A percentile compares a stretch with the other conserved stretches of the same genome.
These are phyloP conservation scores for Cinclus cinclus DNA, from an alignment of 2,113 vertebrate genomes.

Conservation along the genomic window DNA sequence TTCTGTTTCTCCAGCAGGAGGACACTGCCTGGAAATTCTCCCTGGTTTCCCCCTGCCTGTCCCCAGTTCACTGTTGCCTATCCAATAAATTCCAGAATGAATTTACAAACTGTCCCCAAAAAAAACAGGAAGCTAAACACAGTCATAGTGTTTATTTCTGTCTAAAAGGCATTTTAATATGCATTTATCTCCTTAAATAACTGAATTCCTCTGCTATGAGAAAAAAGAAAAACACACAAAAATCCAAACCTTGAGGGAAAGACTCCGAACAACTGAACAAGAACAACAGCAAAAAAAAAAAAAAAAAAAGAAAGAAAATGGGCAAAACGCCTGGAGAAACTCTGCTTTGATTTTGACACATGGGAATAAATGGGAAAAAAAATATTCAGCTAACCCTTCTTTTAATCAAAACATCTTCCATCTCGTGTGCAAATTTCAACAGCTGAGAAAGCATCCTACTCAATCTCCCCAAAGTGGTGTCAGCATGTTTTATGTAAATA, in stretches of 20 bases:
- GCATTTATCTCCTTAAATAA: neutral
- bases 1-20: neutral
- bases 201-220: neutral
- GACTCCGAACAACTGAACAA: conserved; percentile 1
- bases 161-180: neutral
- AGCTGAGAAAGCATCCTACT: conserved; percentile 57
- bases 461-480: conserved; percentile 19
- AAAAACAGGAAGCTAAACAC: neutral
- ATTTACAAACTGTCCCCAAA: neutral
- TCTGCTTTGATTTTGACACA: conserved; percentile 54
- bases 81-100: neutral
- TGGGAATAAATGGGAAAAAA: conserved; percentile 35
- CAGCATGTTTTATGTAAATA: conserved; percentile 55
- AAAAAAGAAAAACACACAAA: neutral
- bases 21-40: neutral
- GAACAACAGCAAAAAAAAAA: neutral
- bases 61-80: neutral
- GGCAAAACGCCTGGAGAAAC: conserved; percentile 33
- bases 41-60: neutral
- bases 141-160: neutral
- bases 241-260: neutral
- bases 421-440: conserved; percentile 49
- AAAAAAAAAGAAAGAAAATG: neutral
- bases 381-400: conserved; percentile 1
- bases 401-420: conserved; percentile 58